Conservation (phyloP, 2,113 vertebrate genomes). For the Nanger granti region DNA sequence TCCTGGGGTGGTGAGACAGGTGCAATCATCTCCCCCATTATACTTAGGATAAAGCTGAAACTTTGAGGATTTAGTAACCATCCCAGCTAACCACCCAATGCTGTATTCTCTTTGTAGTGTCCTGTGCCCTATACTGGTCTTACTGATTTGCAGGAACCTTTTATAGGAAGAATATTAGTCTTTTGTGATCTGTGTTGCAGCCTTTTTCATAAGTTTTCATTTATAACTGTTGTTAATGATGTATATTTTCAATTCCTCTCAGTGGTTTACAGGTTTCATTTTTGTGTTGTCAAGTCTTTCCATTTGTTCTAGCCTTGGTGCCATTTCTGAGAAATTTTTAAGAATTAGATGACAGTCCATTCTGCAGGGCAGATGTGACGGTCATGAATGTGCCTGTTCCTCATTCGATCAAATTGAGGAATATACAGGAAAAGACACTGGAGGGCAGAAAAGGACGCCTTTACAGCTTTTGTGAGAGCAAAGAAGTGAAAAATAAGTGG, state of each 20-base stretch:
- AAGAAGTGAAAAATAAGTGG: too few relatives aligned
- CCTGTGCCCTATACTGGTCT: accelerated
- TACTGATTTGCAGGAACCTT: neutral
- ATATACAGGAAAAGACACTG: accelerated
- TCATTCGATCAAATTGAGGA: neutral
- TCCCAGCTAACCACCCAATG: too few relatives aligned
- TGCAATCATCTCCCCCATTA: accelerated
- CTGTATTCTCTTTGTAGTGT: neutral
- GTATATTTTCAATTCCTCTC: neutral
- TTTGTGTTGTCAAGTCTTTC: neutral
- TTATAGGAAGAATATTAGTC: neutral
- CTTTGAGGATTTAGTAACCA: too few relatives aligned
- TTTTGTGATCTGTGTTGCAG: neutral
- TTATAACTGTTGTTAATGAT: neutral
- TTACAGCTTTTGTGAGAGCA: neutral
- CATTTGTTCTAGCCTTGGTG: neutral
- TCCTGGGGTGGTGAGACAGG: accelerated
- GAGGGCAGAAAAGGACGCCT: neutral
- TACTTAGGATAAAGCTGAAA: neutral
- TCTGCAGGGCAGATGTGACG: neutral
- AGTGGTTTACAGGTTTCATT: neutral
- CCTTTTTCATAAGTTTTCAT: neutral
- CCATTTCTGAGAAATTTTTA: neutral
- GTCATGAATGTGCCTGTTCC: neutral
- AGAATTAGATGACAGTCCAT: neutral